These are phyloP conservation scores for Platorchestia sp. DNA, from an alignment of 1,140 invertebrate species.

Conservation along the genomic window DNA sequence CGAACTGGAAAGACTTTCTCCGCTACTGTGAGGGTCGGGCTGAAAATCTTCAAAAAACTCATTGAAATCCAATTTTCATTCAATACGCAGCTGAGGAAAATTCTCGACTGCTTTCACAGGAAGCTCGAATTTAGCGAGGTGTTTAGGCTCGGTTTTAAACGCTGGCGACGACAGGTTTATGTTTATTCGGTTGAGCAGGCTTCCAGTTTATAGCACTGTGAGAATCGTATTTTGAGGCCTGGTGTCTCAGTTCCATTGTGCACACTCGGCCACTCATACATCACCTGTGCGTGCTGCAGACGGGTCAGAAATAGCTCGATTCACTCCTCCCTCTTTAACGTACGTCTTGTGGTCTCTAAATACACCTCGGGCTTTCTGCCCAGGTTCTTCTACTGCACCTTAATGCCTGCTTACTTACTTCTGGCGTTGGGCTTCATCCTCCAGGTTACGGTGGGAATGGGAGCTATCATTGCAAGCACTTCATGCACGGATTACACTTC, in stretches of 20 bases:
- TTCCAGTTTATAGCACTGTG: background rate
- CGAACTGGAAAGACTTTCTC: background rate
- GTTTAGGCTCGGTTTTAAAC: background rate
- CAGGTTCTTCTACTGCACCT: background rate
- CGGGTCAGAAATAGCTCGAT: background rate
- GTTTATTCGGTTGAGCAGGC: background rate
- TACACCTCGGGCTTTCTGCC: background rate
- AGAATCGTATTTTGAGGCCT: background rate
- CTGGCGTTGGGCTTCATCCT: background rate
- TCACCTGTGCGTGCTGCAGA: background rate
- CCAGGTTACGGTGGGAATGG: background rate
- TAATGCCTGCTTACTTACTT: background rate
- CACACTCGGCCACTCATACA: background rate
- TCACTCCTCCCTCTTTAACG: background rate
- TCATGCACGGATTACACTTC: no score
- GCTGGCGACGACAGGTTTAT: background rate
- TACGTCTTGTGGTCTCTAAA: background rate
- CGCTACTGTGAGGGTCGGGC: background rate
- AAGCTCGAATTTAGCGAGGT: background rate
- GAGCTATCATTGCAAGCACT: background rate
- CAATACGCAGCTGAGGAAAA: background rate
- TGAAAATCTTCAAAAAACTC: background rate
- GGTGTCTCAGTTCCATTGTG: constrained; percentile 6
- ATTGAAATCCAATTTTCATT: background rate
- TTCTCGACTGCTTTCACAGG: background rate